Conservation (phyloP, 1,140 invertebrate genomes). For the Chrysopa pallens region DNA sequence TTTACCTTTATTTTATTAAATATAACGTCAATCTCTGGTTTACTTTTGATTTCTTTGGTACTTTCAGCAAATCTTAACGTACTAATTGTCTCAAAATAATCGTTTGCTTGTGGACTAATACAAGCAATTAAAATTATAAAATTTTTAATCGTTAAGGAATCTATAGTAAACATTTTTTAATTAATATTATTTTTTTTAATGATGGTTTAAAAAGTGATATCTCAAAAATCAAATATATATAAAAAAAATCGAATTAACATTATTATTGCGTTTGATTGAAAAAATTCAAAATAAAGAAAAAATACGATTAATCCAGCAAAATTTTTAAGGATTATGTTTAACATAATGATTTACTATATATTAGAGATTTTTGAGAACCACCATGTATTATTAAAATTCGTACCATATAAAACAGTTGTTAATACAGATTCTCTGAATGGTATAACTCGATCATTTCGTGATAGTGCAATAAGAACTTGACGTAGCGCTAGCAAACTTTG, state of each 20-base stretch:
- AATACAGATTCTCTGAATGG: neutral
- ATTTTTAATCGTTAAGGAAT: neutral
- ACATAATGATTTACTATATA: too few species aligned
- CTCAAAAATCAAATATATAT: too few species aligned
- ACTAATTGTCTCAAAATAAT: neutral
- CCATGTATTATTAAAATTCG: too few species aligned
- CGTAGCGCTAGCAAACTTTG: constrained; percentile 1
- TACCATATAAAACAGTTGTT: neutral
- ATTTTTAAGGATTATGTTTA: neutral
- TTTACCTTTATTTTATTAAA: neutral
- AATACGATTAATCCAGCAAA: neutral
- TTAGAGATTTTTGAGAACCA: too few species aligned
- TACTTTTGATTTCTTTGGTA: neutral
- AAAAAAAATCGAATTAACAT: too few species aligned
- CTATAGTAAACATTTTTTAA: neutral
- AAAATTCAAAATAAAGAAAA: neutral
- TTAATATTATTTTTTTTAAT: too few species aligned
- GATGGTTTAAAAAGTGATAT: too few species aligned
- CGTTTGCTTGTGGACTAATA: neutral
- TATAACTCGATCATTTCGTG: neutral
- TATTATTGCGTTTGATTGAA: too few species aligned
- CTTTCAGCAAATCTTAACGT: neutral
- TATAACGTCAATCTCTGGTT: neutral
- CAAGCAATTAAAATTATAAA: neutral
- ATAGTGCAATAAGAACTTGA: neutral